phyloP scores from a whole-genome alignment of 2,797 vertebrate species.

The Parauchenoglanis punctatus region DNA sequence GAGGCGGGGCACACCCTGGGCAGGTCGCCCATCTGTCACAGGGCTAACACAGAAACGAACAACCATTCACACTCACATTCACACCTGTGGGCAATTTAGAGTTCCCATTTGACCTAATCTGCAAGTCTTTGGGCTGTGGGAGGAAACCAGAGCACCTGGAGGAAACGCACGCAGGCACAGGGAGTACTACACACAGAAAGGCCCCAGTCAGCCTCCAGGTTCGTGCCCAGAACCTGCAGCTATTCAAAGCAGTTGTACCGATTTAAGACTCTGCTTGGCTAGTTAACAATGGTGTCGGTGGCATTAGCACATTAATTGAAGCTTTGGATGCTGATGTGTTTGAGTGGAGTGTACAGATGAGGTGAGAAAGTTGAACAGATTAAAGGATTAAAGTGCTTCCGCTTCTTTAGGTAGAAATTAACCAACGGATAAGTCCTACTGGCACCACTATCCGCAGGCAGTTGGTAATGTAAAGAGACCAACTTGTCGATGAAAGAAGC shows the following conservation, averaged over 20 bases:
- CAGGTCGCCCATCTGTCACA: too few relatives aligned
- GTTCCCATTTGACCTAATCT: too few relatives aligned
- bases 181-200: too few relatives aligned
- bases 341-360: not conserved
- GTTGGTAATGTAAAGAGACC: not conserved
- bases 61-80: too few relatives aligned
- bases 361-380: not conserved
- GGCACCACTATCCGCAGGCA: too few relatives aligned
- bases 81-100: too few relatives aligned
- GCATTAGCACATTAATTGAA: not conserved
- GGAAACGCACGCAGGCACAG: too few relatives aligned
- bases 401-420: not conserved
- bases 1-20: too few relatives aligned
- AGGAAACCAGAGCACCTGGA: too few relatives aligned
- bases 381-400: not conserved
- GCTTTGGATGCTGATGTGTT: not conserved
- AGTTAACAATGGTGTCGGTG: not conserved
- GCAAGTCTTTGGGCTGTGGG: too few relatives aligned
- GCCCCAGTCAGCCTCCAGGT: too few relatives aligned
- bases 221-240: not conserved
- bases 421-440: not conserved
- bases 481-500: not conserved
- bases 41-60: too few relatives aligned
- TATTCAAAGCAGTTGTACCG: not conserved
- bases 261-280: not conserved